These are phyloP conservation scores for Sphecodes monilicornis DNA, from an alignment of 2,888 invertebrate genomes.

Conservation along the genomic window DNA sequence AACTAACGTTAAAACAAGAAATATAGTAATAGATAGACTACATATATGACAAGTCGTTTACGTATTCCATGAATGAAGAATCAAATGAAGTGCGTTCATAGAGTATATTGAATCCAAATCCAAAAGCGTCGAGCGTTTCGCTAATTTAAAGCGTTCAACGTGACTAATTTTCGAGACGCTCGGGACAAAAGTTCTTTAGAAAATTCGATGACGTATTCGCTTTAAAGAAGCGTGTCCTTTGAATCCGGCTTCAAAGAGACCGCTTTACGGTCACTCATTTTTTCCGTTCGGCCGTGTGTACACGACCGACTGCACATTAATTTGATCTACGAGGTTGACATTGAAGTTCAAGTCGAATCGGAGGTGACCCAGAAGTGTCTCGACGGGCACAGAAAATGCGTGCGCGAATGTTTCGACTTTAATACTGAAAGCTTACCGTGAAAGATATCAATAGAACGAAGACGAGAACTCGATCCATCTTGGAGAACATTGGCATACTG, in stretches of 20 bases:
- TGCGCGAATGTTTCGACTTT: slow-evolving; percentile 43
- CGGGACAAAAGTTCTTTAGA: slow-evolving; percentile 18
- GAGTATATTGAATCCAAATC: background rate
- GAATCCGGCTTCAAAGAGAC: slow-evolving; percentile 41
- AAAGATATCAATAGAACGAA: slow-evolving; percentile 60
- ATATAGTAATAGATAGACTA: background rate
- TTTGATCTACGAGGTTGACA: slow-evolving; percentile 63
- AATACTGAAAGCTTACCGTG: slow-evolving; percentile 64
- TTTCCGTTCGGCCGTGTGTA: slow-evolving; percentile 8
- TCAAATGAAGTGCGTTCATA: background rate
- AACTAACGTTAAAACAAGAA: background rate
- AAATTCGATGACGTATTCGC: slow-evolving; percentile 35
- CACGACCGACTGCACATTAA: slow-evolving; percentile 24
- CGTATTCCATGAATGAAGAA: background rate
- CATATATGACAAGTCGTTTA: background rate
- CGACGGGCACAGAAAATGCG: slow-evolving; percentile 59
- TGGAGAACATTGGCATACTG: slow-evolving; percentile 52
- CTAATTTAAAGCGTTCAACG: slow-evolving; percentile 4
- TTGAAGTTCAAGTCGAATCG: slow-evolving; percentile 49
- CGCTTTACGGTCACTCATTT: slow-evolving; percentile 22
- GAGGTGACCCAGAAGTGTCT: slow-evolving; percentile 34
- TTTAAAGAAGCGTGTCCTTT: slow-evolving; percentile 24
- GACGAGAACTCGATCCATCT: slow-evolving; percentile 62
- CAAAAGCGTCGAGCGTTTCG: background rate
- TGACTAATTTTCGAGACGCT: slow-evolving; percentile 32